Base-by-base conservation (phyloP, 2,888 invertebrate species). In the Amblyjoppa fuscipennis region DNA sequence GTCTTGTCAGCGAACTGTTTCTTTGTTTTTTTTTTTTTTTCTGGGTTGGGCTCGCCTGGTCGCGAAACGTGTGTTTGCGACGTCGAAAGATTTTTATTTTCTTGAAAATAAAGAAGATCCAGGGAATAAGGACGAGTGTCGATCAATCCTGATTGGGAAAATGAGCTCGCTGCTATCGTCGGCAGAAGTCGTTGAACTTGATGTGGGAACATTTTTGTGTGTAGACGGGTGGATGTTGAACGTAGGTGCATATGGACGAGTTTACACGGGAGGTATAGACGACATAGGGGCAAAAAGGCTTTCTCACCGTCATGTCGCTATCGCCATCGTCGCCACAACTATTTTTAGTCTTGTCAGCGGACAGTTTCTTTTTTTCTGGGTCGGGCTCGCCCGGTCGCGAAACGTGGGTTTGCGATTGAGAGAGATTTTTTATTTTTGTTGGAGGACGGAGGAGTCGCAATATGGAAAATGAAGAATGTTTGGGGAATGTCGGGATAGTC, bases 271-370 rank as follows among this genome's bases (percentile, higher is more conserved):
- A 31, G 45, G 31, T 66, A 13, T 34, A n/a, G 6, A 59, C 49
- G 45, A n/a, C 56, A 70, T 31, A 70, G 41, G 59, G 41, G 64
- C 75, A 71, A 5, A 66, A 81, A 53, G 76, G 20, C 20, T n/a
- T 68, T 56, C 38, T 13, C 28, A 59, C 11, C 59, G 45, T 59
- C 61, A 13, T 31, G 59, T 25, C 2, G 34, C 34, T 34, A 34
- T 34, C 34, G 34, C 34, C 64, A 20, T 11, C 25, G n/a, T 34
- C 45, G 53, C 70, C 34, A 28, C 66, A 64, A 59, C 59, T 80
- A 84, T 84, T 84, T 84, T 76, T 84, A 83, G 68, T 61, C 51
- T 20, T 38, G 49, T 59, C 51, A 51, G 51, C 49, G 61, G 51
- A 69, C 49, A 51, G 3, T 41, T 20, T 20, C 5, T 45, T 66